Evolutionary conservation across 2,113 vertebrate species (phyloP).

Genomic region (Alethe castanea): DNA sequence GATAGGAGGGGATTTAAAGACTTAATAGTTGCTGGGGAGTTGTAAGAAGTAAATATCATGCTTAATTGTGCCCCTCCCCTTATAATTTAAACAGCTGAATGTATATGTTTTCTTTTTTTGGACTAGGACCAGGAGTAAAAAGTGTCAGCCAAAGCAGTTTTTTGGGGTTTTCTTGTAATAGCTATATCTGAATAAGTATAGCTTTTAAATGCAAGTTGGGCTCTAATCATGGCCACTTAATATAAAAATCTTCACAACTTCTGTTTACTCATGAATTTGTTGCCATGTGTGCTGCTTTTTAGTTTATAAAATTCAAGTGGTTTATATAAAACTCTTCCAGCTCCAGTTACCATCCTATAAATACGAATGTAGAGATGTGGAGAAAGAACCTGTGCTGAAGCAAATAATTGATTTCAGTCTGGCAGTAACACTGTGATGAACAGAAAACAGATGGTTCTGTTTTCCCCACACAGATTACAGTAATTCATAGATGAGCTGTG

Average conservation of each 20-base stretch:
- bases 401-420: background rate
- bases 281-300: background rate
- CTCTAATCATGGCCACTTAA: background rate
- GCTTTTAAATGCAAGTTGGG: background rate
- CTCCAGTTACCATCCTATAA: background rate
- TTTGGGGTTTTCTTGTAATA: background rate
- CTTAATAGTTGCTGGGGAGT: background rate
- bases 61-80: background rate
- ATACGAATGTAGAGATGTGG: background rate
- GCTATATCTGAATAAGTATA: background rate
- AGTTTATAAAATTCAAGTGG: background rate
- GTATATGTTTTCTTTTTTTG: background rate
- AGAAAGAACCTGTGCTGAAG: background rate
- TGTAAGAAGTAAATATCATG: background rate
- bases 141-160: background rate
- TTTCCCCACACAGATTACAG: background rate
- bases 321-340: background rate
- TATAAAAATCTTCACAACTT: background rate
- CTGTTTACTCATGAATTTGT: background rate
- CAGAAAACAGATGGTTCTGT: background rate
- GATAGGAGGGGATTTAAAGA: background rate
- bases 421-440: background rate
- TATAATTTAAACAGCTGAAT: background rate
- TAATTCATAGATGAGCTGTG: background rate
- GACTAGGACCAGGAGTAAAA: background rate